phyloP scores from a whole-genome alignment of 2,113 vertebrate species.

The Heliornis fulica region DNA sequence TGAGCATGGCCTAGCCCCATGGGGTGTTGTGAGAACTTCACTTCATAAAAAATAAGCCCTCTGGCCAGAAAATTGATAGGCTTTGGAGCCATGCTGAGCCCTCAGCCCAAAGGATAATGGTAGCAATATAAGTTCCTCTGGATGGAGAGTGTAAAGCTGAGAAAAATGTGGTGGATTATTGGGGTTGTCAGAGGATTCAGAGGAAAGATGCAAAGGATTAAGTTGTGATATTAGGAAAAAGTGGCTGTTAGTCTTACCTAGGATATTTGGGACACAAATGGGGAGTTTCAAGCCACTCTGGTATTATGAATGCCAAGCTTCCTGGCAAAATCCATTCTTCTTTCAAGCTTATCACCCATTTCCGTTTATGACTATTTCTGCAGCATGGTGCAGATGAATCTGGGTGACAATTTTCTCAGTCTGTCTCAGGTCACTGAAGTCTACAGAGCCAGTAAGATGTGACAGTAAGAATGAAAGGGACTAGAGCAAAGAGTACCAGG shows the following conservation, averaged over 20 bases:
- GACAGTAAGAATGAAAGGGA: not conserved
- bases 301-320: not conserved
- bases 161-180: constrained; percentile 57
- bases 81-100: constrained; percentile 48
- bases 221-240: constrained; percentile 31
- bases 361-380: not conserved
- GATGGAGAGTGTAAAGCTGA: constrained; percentile 38
- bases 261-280: constrained; percentile 40
- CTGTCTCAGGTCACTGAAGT: not conserved
- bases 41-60: constrained; percentile 64
- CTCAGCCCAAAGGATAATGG: constrained; percentile 52
- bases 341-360: constrained; percentile 13
- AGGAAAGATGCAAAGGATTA: constrained; percentile 61
- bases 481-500: not conserved
- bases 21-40: constrained; percentile 50
- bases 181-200: constrained; percentile 47
- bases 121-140: constrained; percentile 48
- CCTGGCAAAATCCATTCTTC: not conserved
- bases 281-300: not conserved
- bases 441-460: not conserved
- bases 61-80: constrained; percentile 55
- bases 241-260: not conserved
- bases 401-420: not conserved
- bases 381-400: not conserved
- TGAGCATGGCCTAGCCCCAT: not conserved